Evolutionary conservation across 2,113 vertebrate genomes (phyloP).

Genomic region (Muntiacus muntjak): DNA sequence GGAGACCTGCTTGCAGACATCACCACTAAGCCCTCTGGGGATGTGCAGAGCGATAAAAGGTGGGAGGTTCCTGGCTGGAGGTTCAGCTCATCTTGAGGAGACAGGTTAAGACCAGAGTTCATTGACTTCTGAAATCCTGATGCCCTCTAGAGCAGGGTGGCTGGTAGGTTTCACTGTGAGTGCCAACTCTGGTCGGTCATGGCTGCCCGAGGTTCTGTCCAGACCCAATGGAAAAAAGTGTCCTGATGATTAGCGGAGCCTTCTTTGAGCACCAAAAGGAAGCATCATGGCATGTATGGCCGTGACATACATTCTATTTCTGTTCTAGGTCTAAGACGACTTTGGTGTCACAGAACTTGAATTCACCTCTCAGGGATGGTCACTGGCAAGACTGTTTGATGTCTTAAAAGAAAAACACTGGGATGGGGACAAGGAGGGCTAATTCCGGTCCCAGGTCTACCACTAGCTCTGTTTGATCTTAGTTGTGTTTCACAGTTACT

Average conservation of each 20-base stretch:
- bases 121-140: background rate
- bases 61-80: background rate
- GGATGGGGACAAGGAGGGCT: background rate
- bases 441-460: background rate
- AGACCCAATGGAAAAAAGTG: background rate
- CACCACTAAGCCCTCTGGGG: background rate
- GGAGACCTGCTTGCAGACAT: slow-evolving; percentile 11
- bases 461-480: background rate
- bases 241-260: background rate
- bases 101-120: background rate
- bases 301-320: background rate
- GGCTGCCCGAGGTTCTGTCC: background rate
- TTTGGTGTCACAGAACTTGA: background rate
- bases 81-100: slow-evolving; percentile 21
- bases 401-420: background rate
- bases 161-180: background rate
- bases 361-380: background rate
- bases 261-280: background rate
- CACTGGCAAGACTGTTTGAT: background rate
- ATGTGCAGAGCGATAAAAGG: background rate
- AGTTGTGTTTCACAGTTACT: background rate
- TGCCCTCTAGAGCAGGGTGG: background rate
- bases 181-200: background rate
- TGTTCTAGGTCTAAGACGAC: background rate
- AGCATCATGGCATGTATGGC: background rate